Evolutionary conservation across 2,888 invertebrate genomes (phyloP).

Genomic region (Dinocampus coccinellae): DNA sequence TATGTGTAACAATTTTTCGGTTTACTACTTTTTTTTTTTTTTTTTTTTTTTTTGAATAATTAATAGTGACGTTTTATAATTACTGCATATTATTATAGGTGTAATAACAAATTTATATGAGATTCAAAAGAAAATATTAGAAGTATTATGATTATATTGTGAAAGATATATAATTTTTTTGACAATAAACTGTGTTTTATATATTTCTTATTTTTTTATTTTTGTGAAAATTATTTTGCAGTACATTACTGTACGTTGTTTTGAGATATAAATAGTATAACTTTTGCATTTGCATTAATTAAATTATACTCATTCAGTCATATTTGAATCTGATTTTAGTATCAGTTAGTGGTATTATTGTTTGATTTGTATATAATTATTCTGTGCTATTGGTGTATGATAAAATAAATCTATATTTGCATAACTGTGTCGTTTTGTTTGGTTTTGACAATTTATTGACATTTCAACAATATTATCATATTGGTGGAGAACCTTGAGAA

Average conservation of each 20-base stretch:
- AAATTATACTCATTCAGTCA: neutral
- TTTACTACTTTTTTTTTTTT: too few relatives aligned
- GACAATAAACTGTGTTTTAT: neutral
- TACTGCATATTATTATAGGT: too few relatives aligned
- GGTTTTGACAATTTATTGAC: neutral
- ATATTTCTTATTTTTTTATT: too few relatives aligned
- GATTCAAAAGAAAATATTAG: neutral
- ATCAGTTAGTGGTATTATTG: neutral
- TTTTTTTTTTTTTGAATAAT: too few relatives aligned
- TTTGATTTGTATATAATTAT: neutral
- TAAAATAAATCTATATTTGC: neutral
- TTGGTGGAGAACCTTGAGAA: neutral
- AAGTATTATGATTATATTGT: neutral
- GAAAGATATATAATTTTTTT: neutral
- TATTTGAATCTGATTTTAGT: neutral
- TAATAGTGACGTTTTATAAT: too few relatives aligned
- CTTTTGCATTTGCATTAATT: neutral
- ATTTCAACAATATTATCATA: conserved; percentile 2
- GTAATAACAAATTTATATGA: neutral
- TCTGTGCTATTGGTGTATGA: neutral
- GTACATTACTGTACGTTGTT: too few relatives aligned
- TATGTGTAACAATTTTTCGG: neutral
- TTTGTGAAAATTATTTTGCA: neutral
- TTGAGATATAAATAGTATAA: too few relatives aligned
- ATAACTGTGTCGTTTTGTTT: neutral